These are phyloP conservation scores for Eupeodes latifasciatus DNA, from an alignment of 2,888 invertebrate species.

Conservation along the genomic window DNA sequence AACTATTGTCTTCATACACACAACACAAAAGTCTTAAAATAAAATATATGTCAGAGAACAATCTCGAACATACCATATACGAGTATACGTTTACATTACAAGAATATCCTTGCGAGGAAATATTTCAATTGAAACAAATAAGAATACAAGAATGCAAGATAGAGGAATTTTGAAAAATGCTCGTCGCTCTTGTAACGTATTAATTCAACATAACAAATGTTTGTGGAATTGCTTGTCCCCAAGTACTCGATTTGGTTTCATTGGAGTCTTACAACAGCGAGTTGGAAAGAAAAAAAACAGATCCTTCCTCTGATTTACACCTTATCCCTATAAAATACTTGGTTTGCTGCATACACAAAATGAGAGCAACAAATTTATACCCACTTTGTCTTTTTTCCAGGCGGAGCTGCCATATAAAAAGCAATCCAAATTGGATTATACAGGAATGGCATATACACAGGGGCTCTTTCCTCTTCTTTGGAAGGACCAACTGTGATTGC, in stretches of 20 bases:
- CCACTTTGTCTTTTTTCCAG: slow-evolving; percentile 14
- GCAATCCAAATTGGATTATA: slow-evolving; percentile 62
- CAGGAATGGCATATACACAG: slow-evolving; percentile 43
- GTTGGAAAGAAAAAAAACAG: slow-evolving; percentile 22
- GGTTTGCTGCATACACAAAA: slow-evolving; percentile 4
- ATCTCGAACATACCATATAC: slow-evolving; percentile 4
- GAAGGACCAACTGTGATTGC: slow-evolving; percentile 62
- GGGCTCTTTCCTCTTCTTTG: slow-evolving; percentile 9
- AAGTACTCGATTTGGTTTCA: slow-evolving; percentile 11
- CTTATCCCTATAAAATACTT: slow-evolving; percentile 10
- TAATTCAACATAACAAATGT: slow-evolving; percentile 67
- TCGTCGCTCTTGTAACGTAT: slow-evolving; percentile 63
- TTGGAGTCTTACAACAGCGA: slow-evolving; percentile 22
- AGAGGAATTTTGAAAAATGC: slow-evolving; percentile 28
- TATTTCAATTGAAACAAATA: slow-evolving; percentile 23
- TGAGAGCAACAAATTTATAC: slow-evolving; percentile 36
- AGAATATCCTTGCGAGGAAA: slow-evolving; percentile 16
- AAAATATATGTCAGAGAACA: slow-evolving; percentile 55
- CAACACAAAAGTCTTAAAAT: slow-evolving; percentile 19
- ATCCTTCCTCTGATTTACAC: slow-evolving; percentile 40
- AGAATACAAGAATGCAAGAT: slow-evolving; percentile 14
- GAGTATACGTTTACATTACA: not conserved
- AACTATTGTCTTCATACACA: slow-evolving; percentile 33
- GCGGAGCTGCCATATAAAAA: slow-evolving; percentile 13
- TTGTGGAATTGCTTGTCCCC: slow-evolving; percentile 37